Evolutionary conservation across 2,888 invertebrate species (phyloP), one percentile per base, ranked within the genome.

Genomic region (Malachius bipustulatus): DNA sequence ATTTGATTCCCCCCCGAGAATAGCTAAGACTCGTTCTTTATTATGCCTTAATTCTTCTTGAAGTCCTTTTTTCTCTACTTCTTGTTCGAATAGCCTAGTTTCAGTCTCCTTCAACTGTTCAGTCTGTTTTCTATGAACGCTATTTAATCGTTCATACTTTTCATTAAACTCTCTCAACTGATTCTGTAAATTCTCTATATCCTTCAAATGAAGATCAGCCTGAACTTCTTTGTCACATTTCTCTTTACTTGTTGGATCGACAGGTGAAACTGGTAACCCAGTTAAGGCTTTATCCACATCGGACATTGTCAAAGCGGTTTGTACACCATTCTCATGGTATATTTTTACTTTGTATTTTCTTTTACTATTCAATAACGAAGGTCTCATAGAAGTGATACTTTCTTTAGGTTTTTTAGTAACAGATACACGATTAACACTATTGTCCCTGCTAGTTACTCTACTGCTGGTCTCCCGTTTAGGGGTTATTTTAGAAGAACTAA

Each of bases 241-340:
- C 42, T 63, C 62, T 1, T 47, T 48, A 37, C 57, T 58, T 27
- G 49, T 44, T 1, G 60, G 61, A 37, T 49, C 46, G 15, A 51
- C 47, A 1, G 55, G 53, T 24, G 45, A 46, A 14, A 60, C 48
- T 4, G 59, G 55, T 2, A 72, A 59, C 2, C 83, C 83, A 1
- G 73, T 71, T 34, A 85, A 63, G 3, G 77, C 78, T 11, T 76
- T 74, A 43, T 82, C 80, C 14, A 87, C 67, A 51, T 87, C 87
- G 2, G 64, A 60, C 35, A 77, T 73, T 1, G 81, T 72, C 33
- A 88, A 60, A 14, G 79, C 80, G 1, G 88, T 88, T 58, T 88
- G 88, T 9, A 75, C 71, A 31, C 73, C 69, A 19, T 72, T 80
- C 60, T 88, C 88, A 46, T 85, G 84, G 57, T 82, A 87, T 45